These are phyloP conservation scores for Hypotaenidia philippensis DNA, from an alignment of 2,797 vertebrate genomes.

Conservation along the genomic window DNA sequence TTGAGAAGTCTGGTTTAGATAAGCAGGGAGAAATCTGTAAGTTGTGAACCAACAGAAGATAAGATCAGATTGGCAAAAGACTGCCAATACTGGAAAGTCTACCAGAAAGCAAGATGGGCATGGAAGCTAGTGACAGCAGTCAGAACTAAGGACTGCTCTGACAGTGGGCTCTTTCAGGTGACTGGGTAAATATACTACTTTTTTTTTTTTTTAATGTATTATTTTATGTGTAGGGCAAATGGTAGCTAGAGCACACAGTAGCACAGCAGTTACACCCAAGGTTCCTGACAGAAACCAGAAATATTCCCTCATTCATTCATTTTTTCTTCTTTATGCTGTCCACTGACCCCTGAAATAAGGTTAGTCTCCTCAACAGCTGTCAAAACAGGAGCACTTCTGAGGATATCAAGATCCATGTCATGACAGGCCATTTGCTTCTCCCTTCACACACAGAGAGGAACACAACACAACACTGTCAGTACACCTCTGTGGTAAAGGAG, in stretches of 20 bases:
- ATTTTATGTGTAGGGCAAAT: not conserved
- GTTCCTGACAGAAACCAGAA: not conserved
- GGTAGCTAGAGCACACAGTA: not conserved
- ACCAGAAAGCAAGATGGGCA: not conserved
- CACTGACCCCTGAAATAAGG: not conserved
- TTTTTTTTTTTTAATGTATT: not conserved
- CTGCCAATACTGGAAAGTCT: not conserved
- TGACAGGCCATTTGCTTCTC: not conserved
- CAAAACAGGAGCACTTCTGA: accelerated
- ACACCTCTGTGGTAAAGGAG: not conserved
- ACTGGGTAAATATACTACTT: not conserved
- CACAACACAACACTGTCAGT: not conserved
- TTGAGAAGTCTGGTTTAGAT: not conserved
- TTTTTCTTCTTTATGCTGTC: not conserved
- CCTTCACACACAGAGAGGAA: not conserved
- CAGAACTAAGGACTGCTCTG: not conserved
- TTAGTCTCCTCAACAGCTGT: not conserved
- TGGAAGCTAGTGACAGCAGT: not conserved
- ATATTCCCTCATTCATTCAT: not conserved
- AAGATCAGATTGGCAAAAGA: not conserved
- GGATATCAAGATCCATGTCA: not conserved
- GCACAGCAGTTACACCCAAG: not conserved
- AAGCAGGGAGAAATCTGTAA: not conserved
- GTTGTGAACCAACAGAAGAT: not conserved
- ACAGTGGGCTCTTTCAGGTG: not conserved